A percentile compares a stretch with the other conserved stretches of the same genome.
phyloP scores from a whole-genome alignment of 1,140 invertebrate species.

The Drosophila rhopaloa region DNA sequence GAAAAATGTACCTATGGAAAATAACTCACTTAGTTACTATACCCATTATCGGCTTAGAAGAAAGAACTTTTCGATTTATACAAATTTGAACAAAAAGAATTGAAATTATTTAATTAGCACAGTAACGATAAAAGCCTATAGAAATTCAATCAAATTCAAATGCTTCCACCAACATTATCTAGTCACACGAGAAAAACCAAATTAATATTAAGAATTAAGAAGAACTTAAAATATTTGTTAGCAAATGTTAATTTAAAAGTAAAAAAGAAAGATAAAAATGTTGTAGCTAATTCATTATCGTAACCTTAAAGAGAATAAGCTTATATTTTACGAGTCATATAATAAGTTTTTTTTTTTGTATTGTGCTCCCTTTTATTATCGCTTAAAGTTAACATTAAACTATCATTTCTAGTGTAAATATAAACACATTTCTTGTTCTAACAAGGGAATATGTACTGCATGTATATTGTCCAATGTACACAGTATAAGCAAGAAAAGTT shows the following conservation, averaged over 20 bases:
- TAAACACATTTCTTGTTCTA: background rate
- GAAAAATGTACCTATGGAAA: background rate
- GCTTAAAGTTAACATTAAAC: background rate
- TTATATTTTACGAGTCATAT: no score
- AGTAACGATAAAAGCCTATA: slow-evolving; percentile 5
- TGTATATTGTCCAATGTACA: background rate
- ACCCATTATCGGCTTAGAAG: no score
- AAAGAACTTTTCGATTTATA: no score
- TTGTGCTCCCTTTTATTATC: background rate
- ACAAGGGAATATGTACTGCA: background rate
- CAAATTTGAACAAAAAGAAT: background rate
- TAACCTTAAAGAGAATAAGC: background rate
- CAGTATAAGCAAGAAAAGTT: background rate
- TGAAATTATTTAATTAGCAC: slow-evolving; percentile 15
- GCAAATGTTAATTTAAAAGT: background rate
- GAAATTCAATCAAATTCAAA: background rate
- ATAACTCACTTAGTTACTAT: background rate
- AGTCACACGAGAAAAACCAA: background rate
- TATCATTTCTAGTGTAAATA: background rate
- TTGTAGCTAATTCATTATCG: background rate
- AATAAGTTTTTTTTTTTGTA: background rate
- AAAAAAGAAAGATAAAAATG: background rate
- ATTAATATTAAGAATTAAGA: background rate
- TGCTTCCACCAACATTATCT: background rate
- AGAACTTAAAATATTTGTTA: background rate